These are phyloP conservation scores for Drosophila suzukii DNA, from an alignment of 1,140 invertebrate species.

Conservation along the genomic window DNA sequence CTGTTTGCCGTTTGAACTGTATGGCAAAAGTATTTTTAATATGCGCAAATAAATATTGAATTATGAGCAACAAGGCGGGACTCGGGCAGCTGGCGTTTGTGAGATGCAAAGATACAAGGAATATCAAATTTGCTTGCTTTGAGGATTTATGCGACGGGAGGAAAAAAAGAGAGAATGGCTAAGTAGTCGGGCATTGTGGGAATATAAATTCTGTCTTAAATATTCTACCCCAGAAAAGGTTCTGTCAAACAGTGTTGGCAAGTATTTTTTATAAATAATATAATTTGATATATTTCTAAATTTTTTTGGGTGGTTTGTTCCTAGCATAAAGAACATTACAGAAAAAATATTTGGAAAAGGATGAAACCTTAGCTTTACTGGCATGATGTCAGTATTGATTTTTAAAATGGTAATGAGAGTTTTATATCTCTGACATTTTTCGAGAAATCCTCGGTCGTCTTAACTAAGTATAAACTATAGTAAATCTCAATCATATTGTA, in stretches of 20 bases:
- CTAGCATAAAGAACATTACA: too few species aligned
- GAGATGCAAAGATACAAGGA: slow-evolving; percentile 33
- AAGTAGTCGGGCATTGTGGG: slow-evolving; percentile 17
- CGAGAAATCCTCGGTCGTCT: too few species aligned
- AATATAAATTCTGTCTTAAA: slow-evolving; percentile 8
- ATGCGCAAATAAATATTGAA: slow-evolving; percentile 71
- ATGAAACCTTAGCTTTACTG: too few species aligned
- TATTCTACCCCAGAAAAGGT: slow-evolving; percentile 4
- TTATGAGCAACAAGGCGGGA: slow-evolving; percentile 31
- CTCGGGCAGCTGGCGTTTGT: slow-evolving; percentile 31
- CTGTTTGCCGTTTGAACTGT: slow-evolving; percentile 51
- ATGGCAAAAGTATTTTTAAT: slow-evolving; percentile 70
- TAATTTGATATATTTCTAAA: not conserved
- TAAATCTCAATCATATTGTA: too few species aligned
- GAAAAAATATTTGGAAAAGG: too few species aligned
- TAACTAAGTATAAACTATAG: too few species aligned
- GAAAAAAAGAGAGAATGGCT: slow-evolving; percentile 6
- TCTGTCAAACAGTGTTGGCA: not conserved
- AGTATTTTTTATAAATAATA: not conserved
- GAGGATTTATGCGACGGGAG: slow-evolving; percentile 28
- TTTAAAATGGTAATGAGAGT: too few species aligned
- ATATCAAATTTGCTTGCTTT: slow-evolving; percentile 43
- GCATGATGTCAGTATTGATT: too few species aligned
- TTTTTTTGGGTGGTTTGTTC: too few species aligned
- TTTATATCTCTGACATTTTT: too few species aligned